Percentiles rank a stretch among this genome's conserved stretches.
These are phyloP conservation scores for Tachina fera DNA, from an alignment of 2,888 invertebrate species.

Conservation along the genomic window DNA sequence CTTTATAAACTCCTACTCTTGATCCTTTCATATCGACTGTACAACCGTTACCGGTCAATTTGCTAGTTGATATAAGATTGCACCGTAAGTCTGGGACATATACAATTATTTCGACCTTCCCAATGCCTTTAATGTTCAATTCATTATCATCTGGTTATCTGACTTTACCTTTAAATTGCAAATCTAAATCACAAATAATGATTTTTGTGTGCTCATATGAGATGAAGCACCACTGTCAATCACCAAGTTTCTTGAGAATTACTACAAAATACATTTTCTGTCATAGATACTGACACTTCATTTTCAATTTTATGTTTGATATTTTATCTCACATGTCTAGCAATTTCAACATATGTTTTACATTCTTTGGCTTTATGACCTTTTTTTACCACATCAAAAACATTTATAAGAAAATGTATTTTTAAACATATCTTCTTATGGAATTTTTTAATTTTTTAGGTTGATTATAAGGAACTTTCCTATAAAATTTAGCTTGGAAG, in stretches of 20 bases:
- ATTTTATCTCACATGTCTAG: not conserved
- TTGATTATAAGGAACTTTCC: not conserved
- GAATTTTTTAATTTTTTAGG: not conserved
- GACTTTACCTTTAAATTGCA: not conserved
- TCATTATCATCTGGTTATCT: too few species aligned
- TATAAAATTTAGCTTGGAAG: not conserved
- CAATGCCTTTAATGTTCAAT: not conserved
- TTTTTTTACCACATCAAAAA: slow-evolving; percentile 19
- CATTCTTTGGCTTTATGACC: slow-evolving; percentile 38
- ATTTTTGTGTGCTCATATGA: not conserved
- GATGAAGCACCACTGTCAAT: slow-evolving; percentile 44
- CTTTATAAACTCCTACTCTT: too few species aligned
- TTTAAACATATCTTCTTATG: too few species aligned
- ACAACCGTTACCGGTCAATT: too few species aligned
- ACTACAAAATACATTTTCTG: not conserved
- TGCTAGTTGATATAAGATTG: too few species aligned
- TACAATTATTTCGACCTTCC: not conserved
- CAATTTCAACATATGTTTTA: not conserved
- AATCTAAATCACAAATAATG: slow-evolving; percentile 8
- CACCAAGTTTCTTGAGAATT: slow-evolving; percentile 10
- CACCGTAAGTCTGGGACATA: not conserved
- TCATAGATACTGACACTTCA: too few species aligned
- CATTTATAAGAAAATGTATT: slow-evolving; percentile 5
- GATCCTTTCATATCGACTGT: too few species aligned
- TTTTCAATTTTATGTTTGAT: too few species aligned